Base-by-base conservation (phyloP, 1,140 invertebrate genomes). In the Cydia strobilella region DNA sequence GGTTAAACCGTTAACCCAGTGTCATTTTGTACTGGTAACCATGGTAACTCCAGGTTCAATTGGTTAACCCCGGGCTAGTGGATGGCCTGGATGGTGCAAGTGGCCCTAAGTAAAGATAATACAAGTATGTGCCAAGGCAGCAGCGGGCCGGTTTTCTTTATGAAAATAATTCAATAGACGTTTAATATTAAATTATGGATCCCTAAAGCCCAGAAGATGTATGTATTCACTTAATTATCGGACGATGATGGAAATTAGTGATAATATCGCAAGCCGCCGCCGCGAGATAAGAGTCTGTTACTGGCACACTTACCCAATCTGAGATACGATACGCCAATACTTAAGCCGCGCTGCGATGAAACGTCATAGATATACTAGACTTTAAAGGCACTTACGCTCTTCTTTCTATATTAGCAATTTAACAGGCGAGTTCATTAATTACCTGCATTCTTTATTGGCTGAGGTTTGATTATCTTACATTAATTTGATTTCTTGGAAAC, bases 211-310 rank as follows among this genome's bases (percentile, higher is more conserved):
- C 15, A 69, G 65, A 69, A 69, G 65, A 69, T 35, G 65, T 69
- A 69, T 69, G 65, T 35, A 69, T 69, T 15, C 65, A 69, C 65
- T 69, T 69, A 69, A 69, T 69, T 69, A 69, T 27, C 31, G n/a
- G 65, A 69, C 65, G 35, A 69, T 69, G 65, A 69, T 69, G 65
- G n/a, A 69, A 69, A 69, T 69, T 69, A 42, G 65, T 18, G 65
- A 69, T 69, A 42, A 35, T 69, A 69, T 69, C 65, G 65, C 27
- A 18, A 25, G 12, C 2, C 27, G 15, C 65, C 31, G 48, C 48
- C n/a, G 48, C 48, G 35, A 35, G 65, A 69, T 69, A 69, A 18
- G 65, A 15, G 27, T 12, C 31, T 69, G 27, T 69, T 69, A 35
- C 65, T 7, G 65, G 18, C 65, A 35, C 65, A 12, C 54, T 59